Conservation (phyloP, 2,888 invertebrate species). For the Macropis europaea region DNA sequence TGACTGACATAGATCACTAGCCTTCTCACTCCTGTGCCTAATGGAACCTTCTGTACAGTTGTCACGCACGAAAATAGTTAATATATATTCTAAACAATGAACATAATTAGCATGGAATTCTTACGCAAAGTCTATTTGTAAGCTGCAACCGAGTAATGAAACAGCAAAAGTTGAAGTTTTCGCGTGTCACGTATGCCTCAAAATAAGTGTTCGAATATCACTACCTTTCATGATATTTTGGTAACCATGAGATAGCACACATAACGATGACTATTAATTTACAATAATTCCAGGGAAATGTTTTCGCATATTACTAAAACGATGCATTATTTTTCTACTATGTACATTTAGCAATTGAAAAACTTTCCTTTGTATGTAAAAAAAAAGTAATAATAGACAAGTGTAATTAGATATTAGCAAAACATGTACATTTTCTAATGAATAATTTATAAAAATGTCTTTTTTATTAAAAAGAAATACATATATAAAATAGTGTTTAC, state of each 20-base stretch:
- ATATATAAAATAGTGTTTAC: not conserved
- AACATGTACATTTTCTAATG: conserved; percentile 48
- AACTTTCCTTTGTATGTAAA: conserved; percentile 38
- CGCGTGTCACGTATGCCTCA: not conserved
- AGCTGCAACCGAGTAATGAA: not conserved
- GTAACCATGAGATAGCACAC: conserved; percentile 12
- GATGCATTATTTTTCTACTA: conserved; percentile 55
- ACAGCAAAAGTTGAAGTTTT: not conserved
- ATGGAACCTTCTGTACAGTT: conserved; percentile 16
- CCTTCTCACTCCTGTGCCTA: conserved; percentile 45
- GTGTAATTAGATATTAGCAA: conserved; percentile 39
- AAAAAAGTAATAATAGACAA: not conserved
- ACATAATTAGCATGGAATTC: conserved; percentile 6
- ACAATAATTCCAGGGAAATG: conserved; percentile 29
- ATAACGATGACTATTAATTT: conserved; percentile 21
- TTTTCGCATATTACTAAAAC: conserved; percentile 23
- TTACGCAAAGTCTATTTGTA: not conserved
- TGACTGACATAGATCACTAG: conserved; percentile 29
- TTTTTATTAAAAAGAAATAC: conserved; percentile 15
- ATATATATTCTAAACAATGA: conserved; percentile 34
- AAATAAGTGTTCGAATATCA: conserved; percentile 3
- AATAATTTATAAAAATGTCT: conserved; percentile 42
- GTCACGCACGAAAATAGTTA: conserved; percentile 10
- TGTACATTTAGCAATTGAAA: conserved; percentile 23
- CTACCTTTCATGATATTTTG: not conserved